These are phyloP conservation scores for Orthosia cruda DNA, from an alignment of 2,888 invertebrate species.

Conservation along the genomic window DNA sequence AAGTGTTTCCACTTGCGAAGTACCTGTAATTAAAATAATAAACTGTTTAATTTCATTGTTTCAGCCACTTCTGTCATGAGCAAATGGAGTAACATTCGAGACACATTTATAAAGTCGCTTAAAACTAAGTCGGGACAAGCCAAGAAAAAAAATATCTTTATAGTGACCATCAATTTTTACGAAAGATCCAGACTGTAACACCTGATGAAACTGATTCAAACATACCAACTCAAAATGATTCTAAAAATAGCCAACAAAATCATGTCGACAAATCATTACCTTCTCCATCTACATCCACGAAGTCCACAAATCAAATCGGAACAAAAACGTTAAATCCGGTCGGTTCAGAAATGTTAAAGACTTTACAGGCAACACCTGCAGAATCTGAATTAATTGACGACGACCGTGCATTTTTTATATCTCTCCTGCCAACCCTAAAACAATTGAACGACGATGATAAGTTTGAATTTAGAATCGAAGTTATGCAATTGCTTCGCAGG, in stretches of 20 bases:
- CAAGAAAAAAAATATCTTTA: neutral
- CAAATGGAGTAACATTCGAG: neutral
- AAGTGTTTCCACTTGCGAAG: constrained; percentile 1
- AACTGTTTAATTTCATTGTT: neutral
- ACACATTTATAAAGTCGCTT: neutral
- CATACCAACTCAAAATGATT: constrained; percentile 8
- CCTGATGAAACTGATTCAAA: constrained; percentile 1
- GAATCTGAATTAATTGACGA: constrained; percentile 1
- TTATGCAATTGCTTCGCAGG: neutral
- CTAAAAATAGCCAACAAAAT: constrained; percentile 2
- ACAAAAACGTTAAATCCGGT: too few relatives aligned
- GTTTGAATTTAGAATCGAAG: neutral
- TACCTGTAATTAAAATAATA: neutral
- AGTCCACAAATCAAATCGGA: too few relatives aligned
- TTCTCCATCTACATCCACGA: too few relatives aligned
- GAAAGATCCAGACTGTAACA: constrained; percentile 1
- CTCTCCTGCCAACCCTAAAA: neutral
- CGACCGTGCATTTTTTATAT: neutral
- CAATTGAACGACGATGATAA: constrained; percentile 2
- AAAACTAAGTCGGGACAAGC: neutral
- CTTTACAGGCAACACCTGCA: too few relatives aligned
- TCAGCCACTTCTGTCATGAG: neutral
- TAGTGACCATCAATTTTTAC: neutral
- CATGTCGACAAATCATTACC: neutral
- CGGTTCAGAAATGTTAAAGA: too few relatives aligned